Percentiles rank a stretch among this genome's conserved stretches.
Conservation (phyloP, 2,888 invertebrate genomes). For the Thysanoteuthis rhombus region DNA sequence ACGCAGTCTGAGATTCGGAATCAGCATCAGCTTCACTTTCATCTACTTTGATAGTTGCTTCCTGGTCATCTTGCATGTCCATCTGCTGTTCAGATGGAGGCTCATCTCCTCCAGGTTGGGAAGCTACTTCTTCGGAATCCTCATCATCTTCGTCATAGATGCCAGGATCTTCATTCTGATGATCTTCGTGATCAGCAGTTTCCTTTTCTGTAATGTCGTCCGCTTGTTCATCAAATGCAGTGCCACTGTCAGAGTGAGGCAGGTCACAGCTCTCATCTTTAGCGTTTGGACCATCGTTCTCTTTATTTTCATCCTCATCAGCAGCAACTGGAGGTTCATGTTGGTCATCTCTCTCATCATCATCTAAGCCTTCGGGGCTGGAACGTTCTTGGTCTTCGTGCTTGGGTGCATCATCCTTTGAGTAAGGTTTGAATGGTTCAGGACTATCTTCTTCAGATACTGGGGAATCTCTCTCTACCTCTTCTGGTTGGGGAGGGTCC, state of each 20-base stretch:
- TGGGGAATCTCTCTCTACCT: conserved; percentile 17
- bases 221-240: conserved; percentile 28
- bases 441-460: conserved; percentile 28
- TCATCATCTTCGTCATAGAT: conserved; percentile 52
- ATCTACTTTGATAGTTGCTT: conserved; percentile 29
- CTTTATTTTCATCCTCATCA: conserved; percentile 21
- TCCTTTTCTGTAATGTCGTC: conserved; percentile 26
- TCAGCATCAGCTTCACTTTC: conserved; percentile 37
- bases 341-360: background rate
- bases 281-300: conserved; percentile 27
- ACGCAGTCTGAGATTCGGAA: conserved; percentile 35
- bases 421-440: background rate
- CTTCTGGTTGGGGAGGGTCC: background rate
- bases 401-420: background rate
- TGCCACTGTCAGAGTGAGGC: conserved; percentile 26
- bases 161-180: conserved; percentile 42
- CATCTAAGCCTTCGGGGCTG: conserved; percentile 21
- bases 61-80: conserved; percentile 32
- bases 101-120: conserved; percentile 33
- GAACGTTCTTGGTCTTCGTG: background rate
- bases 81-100: conserved; percentile 32
- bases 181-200: conserved; percentile 28
- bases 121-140: conserved; percentile 25
- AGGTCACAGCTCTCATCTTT: background rate
- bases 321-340: conserved; percentile 28